These are phyloP conservation scores for Cephus pygmeus DNA, from an alignment of 2,888 invertebrate species.

Conservation along the genomic window DNA sequence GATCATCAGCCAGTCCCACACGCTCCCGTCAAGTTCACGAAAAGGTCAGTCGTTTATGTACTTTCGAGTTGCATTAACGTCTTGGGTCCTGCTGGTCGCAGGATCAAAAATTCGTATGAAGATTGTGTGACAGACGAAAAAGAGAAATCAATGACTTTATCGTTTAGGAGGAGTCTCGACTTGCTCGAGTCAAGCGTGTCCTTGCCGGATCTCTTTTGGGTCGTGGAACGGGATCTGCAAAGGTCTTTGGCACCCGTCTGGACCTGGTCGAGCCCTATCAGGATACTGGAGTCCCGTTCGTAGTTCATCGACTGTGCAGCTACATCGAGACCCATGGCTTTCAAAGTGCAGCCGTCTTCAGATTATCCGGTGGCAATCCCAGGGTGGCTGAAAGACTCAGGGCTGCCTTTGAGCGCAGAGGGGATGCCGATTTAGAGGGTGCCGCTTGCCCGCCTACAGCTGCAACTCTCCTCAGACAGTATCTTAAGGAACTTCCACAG, in stretches of 20 bases:
- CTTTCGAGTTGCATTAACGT: background rate
- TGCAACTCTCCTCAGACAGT: slow-evolving; percentile 70
- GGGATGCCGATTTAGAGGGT: slow-evolving; percentile 68
- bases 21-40: slow-evolving; percentile 53
- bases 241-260: slow-evolving; percentile 59
- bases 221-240: slow-evolving; percentile 46
- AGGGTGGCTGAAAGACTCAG: slow-evolving; percentile 68
- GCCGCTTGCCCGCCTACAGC: slow-evolving; percentile 69
- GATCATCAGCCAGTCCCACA: slow-evolving; percentile 54
- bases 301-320: slow-evolving; percentile 64
- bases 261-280: slow-evolving; percentile 58
- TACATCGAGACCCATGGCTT: slow-evolving; percentile 66
- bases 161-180: slow-evolving; percentile 58
- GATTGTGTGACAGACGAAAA: background rate
- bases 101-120: background rate
- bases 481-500: slow-evolving; percentile 69
- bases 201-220: slow-evolving; percentile 58
- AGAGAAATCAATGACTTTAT: background rate
- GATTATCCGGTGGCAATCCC: slow-evolving; percentile 69
- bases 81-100: background rate
- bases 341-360: slow-evolving; percentile 63
- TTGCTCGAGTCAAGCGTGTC: slow-evolving; percentile 62
- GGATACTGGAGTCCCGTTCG: slow-evolving; percentile 62
- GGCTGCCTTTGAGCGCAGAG: slow-evolving; percentile 67
- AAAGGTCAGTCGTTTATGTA: slow-evolving; percentile 41